Percentiles rank a stretch among this genome's conserved stretches.
phyloP scores from a whole-genome alignment of 2,888 invertebrate species.

The Melanotus villosus region DNA sequence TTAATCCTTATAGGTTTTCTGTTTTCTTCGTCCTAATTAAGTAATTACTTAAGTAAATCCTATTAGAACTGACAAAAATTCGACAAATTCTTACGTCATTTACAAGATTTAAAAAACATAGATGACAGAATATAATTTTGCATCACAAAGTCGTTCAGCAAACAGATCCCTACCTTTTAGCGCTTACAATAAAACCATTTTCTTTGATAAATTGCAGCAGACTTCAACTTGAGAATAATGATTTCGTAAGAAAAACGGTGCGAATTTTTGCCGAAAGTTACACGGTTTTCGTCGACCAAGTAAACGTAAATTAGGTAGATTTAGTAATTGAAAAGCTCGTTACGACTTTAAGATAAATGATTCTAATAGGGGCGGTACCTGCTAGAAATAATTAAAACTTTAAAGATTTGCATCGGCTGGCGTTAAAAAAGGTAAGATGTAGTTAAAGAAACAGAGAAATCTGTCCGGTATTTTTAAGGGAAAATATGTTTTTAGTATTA shows the following conservation, averaged over 20 bases:
- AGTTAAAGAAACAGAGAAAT: slow-evolving; percentile 24
- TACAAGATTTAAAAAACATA: too few relatives aligned
- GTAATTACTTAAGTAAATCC: too few relatives aligned
- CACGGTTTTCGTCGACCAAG: slow-evolving; percentile 19
- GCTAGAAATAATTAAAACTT: slow-evolving; percentile 43
- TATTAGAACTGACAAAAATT: too few relatives aligned
- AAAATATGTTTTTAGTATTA: slow-evolving; percentile 40
- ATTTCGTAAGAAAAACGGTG: slow-evolving; percentile 5
- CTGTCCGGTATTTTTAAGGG: slow-evolving; percentile 28
- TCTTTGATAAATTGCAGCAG: slow-evolving; percentile 5
- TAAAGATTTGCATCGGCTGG: slow-evolving; percentile 35
- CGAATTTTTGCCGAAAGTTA: slow-evolving; percentile 27
- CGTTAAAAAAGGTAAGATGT: slow-evolving; percentile 22
- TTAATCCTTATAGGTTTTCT: too few relatives aligned
- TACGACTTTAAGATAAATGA: slow-evolving; percentile 41
- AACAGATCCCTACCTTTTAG: too few relatives aligned
- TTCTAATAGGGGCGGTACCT: slow-evolving; percentile 35
- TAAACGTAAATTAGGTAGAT: slow-evolving; percentile 36
- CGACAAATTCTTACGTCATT: too few relatives aligned
- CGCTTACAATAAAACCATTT: too few relatives aligned
- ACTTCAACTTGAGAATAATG: slow-evolving; percentile 12
- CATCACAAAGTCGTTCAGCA: too few relatives aligned
- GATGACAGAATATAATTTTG: too few relatives aligned
- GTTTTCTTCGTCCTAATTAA: too few relatives aligned
- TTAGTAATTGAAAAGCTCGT: slow-evolving; percentile 42